Percentiles rank a stretch among this genome's conserved stretches.
Evolutionary conservation across 1,140 invertebrate genomes (phyloP).

Genomic region (Drosophila subobscura): DNA sequence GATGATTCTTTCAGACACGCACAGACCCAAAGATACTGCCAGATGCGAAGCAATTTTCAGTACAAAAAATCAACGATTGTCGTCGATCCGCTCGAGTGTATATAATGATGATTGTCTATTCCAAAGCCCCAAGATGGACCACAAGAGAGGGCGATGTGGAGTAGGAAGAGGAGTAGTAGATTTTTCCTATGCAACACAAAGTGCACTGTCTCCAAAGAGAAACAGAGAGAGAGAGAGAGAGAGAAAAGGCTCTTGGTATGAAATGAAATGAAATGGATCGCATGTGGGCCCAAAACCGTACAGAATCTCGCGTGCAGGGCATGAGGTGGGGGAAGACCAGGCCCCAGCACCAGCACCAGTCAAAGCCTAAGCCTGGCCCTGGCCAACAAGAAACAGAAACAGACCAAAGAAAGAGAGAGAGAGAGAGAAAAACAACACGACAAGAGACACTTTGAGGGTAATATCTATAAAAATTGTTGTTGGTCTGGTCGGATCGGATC

Average conservation of each 20-base stretch:
- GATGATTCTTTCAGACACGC: constrained; percentile 36
- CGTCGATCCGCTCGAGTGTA: constrained; percentile 57
- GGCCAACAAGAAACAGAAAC: constrained; percentile 35
- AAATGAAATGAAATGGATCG: constrained; percentile 6
- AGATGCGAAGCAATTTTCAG: constrained; percentile 50
- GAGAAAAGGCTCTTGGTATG: constrained; percentile 10
- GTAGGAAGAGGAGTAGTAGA: neutral
- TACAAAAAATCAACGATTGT: constrained; percentile 26
- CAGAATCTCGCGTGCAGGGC: constrained; percentile 27
- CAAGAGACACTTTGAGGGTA: constrained; percentile 75
- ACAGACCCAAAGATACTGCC: constrained; percentile 3
- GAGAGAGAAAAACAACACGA: constrained; percentile 44
- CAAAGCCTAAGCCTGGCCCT: constrained; percentile 36
- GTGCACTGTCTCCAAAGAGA: constrained; percentile 5
- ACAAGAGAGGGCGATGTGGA: constrained; percentile 10
- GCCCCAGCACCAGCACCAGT: constrained; percentile 1
- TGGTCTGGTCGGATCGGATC: constrained; percentile 17
- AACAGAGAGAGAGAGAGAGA: neutral
- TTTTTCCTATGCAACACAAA: neutral
- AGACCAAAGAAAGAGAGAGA: constrained; percentile 10
- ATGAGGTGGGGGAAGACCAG: constrained; percentile 16
- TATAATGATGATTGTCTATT: constrained; percentile 79
- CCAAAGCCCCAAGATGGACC: constrained; percentile 46
- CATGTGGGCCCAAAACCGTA: constrained; percentile 3
- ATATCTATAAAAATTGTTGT: constrained; percentile 78